Evolutionary conservation across 1,140 invertebrate species (phyloP), one percentile per base, ranked within the genome.

Genomic region (Antheraea mylitta): DNA sequence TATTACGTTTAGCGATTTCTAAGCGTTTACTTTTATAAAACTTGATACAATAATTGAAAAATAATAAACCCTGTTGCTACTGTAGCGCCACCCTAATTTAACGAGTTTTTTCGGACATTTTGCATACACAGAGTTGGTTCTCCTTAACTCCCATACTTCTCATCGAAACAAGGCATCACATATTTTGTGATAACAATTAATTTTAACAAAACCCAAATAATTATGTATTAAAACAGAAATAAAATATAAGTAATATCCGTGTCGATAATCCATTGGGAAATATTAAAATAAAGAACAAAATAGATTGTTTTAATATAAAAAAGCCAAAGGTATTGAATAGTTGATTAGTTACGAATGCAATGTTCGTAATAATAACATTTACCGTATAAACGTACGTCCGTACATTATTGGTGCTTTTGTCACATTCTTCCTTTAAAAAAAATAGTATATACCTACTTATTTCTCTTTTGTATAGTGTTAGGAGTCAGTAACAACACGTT

Each of bases 301-400:
- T 67, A 72, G 66, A 53, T 80, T 75, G 68, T 66, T 73, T 68
- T 66, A 70, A 63, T 60, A 59, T 69, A 63, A 64, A 75, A 70
- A 76, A 73, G 69, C 77, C 78, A 82, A 82, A 82, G 80, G 77
- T 69, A 67, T 65, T 68, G 16, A 53, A 66, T 76, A 78, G 66
- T 74, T 72, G 70, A 70, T 70, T 74, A 9, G 16, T 75, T 42
- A 11, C 38, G 38, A 42, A 42, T 42, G 0, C 11, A 42, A 42
- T 42, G 7, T 42, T 42, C 63, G 67, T 70, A 71, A 68, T 68
- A 68, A n/a, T 69, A 67, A 66, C 11, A 42, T 42, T 0, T 8
- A 42, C 11, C 2, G 0, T 42, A 42, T 71, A 58, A 58, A 60
- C 61, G 48, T 67, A 72, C 74, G 75, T 81, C 74, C 71, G 66